phyloP scores from a whole-genome alignment of 2,113 vertebrate species.

The Aptenodytes patagonicus region DNA sequence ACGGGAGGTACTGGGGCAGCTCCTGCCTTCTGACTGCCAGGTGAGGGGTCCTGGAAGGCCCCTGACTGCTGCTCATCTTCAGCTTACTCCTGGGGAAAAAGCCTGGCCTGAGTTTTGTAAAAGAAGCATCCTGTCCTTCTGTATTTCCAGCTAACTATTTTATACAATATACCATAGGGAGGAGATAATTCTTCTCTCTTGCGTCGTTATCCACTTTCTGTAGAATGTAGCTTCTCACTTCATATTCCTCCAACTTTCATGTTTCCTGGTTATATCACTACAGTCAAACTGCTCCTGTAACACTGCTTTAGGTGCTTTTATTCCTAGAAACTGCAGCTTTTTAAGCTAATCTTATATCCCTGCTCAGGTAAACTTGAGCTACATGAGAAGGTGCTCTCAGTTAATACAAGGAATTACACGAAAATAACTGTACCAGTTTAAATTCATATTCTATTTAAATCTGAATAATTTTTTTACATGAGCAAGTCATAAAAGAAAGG shows the following conservation, averaged over 20 bases:
- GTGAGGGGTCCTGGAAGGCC: not conserved
- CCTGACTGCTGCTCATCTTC: rapidly evolving
- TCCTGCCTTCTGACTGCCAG: not conserved
- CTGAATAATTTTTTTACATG: not conserved
- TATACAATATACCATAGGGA: not conserved
- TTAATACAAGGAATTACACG: not conserved
- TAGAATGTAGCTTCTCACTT: not conserved
- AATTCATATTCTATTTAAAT: not conserved
- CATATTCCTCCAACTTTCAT: not conserved
- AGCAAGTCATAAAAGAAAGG: not conserved
- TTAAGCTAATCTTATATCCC: not conserved
- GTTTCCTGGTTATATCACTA: not conserved
- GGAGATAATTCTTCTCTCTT: not conserved
- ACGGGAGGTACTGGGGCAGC: not conserved
- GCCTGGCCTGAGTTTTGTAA: not conserved
- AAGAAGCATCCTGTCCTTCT: not conserved
- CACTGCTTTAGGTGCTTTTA: not conserved
- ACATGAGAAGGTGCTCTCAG: not conserved
- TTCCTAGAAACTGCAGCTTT: not conserved
- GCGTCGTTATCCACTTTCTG: not conserved
- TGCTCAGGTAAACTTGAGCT: not conserved
- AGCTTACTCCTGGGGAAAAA: not conserved
- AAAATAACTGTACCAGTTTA: not conserved
- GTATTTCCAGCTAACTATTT: not conserved
- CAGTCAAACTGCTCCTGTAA: not conserved